Conservation (phyloP, 2,113 vertebrate species). For the Syngnathus typhle region DNA sequence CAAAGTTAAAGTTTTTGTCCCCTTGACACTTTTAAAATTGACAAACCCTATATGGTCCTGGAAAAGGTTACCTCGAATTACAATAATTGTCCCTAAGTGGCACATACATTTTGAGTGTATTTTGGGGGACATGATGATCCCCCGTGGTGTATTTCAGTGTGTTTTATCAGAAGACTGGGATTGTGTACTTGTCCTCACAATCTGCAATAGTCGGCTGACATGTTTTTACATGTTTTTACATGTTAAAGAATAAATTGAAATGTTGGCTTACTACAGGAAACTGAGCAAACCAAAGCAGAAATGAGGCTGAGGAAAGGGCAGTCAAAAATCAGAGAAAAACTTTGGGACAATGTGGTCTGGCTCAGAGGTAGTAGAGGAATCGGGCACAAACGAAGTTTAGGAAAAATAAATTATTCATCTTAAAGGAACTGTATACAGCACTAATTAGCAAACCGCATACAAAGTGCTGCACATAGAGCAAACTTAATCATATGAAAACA, state of each 20-base stretch:
- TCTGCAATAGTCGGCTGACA: not conserved
- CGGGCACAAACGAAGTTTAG: too few relatives aligned
- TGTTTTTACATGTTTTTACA: not conserved
- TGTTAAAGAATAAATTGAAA: not conserved
- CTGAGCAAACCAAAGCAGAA: conserved; percentile 3
- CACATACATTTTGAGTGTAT: not conserved
- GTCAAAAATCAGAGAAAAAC: conserved; percentile 12
- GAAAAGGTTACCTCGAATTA: not conserved
- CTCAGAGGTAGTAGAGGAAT: not conserved
- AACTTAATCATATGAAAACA: too few relatives aligned
- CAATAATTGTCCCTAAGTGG: not conserved
- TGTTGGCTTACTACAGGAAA: conserved; percentile 2
- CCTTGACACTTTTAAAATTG: not conserved
- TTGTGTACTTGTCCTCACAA: not conserved
- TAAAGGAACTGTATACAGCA: too few relatives aligned
- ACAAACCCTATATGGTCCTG: not conserved
- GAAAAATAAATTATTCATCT: too few relatives aligned
- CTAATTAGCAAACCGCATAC: too few relatives aligned
- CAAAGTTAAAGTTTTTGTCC: not conserved
- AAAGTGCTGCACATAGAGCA: too few relatives aligned
- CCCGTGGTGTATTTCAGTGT: not conserved
- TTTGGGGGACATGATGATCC: not conserved
- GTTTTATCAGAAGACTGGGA: not conserved
- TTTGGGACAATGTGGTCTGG: conserved; percentile 2
- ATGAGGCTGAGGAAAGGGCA: conserved; percentile 8